These are phyloP conservation scores for Gallirallus australis DNA, from an alignment of 2,797 vertebrate species.

Conservation along the genomic window DNA sequence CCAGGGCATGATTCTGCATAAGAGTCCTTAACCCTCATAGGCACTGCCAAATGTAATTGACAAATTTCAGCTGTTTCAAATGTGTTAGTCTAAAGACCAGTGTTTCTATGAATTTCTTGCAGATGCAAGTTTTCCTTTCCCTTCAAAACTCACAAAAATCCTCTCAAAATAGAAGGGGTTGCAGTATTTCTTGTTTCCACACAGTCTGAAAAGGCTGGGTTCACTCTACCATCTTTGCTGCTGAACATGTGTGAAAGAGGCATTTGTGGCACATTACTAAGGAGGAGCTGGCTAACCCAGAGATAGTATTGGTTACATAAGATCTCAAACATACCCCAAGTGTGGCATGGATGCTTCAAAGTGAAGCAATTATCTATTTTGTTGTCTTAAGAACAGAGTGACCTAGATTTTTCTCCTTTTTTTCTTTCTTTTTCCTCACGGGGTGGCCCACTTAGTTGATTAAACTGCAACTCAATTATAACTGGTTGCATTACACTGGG, in stretches of 20 bases:
- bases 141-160: background rate
- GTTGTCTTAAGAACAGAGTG: background rate
- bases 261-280: background rate
- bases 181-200: background rate
- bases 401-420: background rate
- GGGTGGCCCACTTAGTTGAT: conserved; percentile 17
- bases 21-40: background rate
- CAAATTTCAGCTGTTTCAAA: background rate
- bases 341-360: background rate
- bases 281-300: background rate
- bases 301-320: background rate
- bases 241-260: background rate
- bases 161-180: background rate
- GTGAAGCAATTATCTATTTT: conserved; percentile 21
- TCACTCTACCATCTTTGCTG: background rate
- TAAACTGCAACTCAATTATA: conserved; percentile 21
- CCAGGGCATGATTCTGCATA: background rate
- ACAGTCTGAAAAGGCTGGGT: background rate
- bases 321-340: background rate
- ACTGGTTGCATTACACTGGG: background rate
- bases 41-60: background rate
- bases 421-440: background rate
- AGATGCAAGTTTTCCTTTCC: background rate
- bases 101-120: background rate
- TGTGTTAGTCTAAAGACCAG: background rate